Conservation (phyloP, 2,797 vertebrate species). For the Tolypeutes matacus region DNA sequence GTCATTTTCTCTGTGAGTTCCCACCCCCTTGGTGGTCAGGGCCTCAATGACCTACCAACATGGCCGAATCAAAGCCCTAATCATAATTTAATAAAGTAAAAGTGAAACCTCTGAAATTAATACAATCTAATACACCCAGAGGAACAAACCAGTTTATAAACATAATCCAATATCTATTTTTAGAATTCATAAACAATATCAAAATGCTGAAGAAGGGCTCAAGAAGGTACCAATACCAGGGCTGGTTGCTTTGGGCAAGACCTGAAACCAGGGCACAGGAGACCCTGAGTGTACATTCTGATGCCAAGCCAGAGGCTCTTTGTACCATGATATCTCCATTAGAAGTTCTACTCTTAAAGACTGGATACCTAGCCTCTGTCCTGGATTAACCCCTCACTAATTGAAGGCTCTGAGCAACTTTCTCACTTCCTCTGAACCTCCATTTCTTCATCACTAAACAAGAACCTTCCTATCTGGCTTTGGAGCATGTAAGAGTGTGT, state of each 20-base stretch:
- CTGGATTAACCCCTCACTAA: not conserved
- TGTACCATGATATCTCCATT: not conserved
- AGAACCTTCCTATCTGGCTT: not conserved
- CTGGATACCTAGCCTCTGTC: not conserved
- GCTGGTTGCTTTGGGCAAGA: not conserved
- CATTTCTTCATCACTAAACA: not conserved
- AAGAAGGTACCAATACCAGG: not conserved
- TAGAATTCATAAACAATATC: no score
- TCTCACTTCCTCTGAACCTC: not conserved
- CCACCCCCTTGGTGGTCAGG: no score
- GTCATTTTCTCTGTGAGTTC: no score
- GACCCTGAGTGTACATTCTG: not conserved
- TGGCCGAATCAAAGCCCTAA: no score
- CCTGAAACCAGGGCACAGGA: not conserved
- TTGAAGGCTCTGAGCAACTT: not conserved
- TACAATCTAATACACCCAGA: no score
- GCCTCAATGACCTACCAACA: no score
- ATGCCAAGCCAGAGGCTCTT: not conserved
- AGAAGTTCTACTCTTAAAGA: not conserved
- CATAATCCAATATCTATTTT: no score
- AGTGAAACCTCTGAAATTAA: no score
- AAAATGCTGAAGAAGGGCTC: not conserved
- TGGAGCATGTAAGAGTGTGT: not conserved
- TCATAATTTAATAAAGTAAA: no score
- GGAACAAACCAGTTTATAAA: no score